phyloP scores from a whole-genome alignment of 1,140 invertebrate species.

The Holcopasites calliopsidis region DNA sequence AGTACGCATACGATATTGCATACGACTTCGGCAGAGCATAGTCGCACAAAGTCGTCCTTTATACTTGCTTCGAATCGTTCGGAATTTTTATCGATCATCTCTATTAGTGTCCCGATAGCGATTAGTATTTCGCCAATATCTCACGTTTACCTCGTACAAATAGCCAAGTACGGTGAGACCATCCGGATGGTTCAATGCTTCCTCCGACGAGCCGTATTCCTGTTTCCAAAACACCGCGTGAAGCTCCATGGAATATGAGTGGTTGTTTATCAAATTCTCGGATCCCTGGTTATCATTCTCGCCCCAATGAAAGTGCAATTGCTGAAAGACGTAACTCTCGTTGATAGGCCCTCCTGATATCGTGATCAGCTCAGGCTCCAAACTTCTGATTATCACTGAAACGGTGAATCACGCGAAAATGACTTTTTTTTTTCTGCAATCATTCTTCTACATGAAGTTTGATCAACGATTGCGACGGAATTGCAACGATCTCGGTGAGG shows the following conservation, averaged over 20 bases:
- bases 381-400: slow-evolving; percentile 82
- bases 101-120: no score
- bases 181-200: slow-evolving; percentile 84
- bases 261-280: slow-evolving; percentile 91
- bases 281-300: slow-evolving; percentile 89
- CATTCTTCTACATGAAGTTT: no score
- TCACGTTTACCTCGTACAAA: slow-evolving; percentile 85
- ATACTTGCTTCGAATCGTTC: neutral
- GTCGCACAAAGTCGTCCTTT: neutral
- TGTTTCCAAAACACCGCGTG: slow-evolving; percentile 93
- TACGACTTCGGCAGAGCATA: no score
- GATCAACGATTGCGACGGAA: neutral
- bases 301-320: slow-evolving; percentile 92
- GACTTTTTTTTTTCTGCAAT: no score
- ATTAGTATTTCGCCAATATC: no score
- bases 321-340: slow-evolving; percentile 86
- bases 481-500: neutral
- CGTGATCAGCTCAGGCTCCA: slow-evolving; percentile 79
- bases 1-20: neutral
- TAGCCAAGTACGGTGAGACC: slow-evolving; percentile 93
- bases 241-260: slow-evolving; percentile 85
- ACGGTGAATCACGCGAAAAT: neutral
- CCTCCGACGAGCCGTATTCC: slow-evolving; percentile 82
- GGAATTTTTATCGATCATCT: neutral
- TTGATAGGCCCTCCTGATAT: slow-evolving; percentile 86